A percentile compares a stretch with the other conserved stretches of the same genome.
Evolutionary conservation across 2,797 vertebrate genomes (phyloP).

Genomic region (Spea hammondii): DNA sequence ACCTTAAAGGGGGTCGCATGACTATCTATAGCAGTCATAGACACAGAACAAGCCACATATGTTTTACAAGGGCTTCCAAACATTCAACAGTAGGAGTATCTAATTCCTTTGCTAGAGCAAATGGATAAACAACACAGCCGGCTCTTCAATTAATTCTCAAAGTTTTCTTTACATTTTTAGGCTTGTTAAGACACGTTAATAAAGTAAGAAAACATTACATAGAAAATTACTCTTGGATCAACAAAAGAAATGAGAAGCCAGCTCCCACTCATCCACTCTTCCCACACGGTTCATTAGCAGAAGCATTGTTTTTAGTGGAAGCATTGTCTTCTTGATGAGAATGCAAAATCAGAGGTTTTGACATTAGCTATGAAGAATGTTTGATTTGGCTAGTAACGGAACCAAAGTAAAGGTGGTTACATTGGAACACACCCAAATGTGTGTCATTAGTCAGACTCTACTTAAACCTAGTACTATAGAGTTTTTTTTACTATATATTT

Average conservation of each 20-base stretch:
- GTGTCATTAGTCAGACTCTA: slow-evolving; percentile 46
- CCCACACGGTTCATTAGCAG: not conserved
- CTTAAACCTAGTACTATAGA: slow-evolving; percentile 31
- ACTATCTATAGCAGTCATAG: too few relatives aligned
- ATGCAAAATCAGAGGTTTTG: slow-evolving; percentile 34
- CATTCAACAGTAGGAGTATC: too few relatives aligned
- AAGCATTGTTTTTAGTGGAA: not conserved
- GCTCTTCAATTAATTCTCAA: too few relatives aligned
- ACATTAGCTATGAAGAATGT: slow-evolving; percentile 51
- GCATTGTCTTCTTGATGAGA: not conserved
- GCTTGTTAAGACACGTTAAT: slow-evolving; percentile 65
- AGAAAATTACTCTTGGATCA: slow-evolving; percentile 56
- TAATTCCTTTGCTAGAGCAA: too few relatives aligned
- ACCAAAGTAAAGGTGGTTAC: slow-evolving; percentile 34
- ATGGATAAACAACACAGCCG: too few relatives aligned
- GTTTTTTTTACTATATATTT: not conserved
- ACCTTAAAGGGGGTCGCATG: too few relatives aligned
- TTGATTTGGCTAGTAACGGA: slow-evolving; percentile 47
- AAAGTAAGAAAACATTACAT: slow-evolving; percentile 45
- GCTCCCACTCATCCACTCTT: not conserved
- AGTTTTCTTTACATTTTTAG: not conserved
- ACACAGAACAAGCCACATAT: too few relatives aligned
- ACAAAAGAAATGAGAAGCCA: slow-evolving; percentile 51
- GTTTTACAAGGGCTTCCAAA: too few relatives aligned
- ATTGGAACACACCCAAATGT: slow-evolving; percentile 58